These are phyloP conservation scores for Eulemur macaco DNA, from an alignment of 2,113 vertebrate species.

Conservation along the genomic window DNA sequence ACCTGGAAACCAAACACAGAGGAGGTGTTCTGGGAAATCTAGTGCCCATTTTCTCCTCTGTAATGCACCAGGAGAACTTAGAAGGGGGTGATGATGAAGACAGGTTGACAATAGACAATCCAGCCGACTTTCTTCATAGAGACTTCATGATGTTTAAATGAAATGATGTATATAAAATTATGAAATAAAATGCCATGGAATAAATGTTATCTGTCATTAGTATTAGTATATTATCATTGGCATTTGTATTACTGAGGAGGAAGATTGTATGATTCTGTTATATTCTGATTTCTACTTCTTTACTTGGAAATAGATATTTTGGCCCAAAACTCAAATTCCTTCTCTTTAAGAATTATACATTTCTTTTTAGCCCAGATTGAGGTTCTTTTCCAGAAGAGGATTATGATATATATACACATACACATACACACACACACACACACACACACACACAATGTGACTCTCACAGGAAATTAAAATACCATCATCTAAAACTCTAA, in stretches of 20 bases:
- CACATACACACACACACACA: too few relatives aligned
- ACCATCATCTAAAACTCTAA: conserved; percentile 12
- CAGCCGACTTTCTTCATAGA: background rate
- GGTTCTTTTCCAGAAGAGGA: conserved; percentile 13
- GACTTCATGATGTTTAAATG: background rate
- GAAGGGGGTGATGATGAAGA: background rate
- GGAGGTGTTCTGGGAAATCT: background rate
- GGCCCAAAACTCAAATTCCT: background rate
- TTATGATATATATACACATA: background rate
- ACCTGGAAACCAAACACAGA: background rate
- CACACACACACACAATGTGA: background rate
- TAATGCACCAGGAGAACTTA: background rate
- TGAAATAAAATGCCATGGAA: background rate
- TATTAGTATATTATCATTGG: background rate
- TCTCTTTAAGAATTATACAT: conserved; percentile 32
- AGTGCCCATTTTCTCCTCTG: background rate
- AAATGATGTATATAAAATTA: background rate
- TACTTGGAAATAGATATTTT: conserved; percentile 34
- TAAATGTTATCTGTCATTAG: conserved; percentile 9
- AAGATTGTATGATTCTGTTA: conserved; percentile 3
- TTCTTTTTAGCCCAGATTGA: background rate
- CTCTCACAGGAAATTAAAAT: conserved; percentile 48
- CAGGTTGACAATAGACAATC: background rate
- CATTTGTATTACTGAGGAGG: background rate
- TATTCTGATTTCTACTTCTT: conserved; percentile 17